Evolutionary conservation across 2,113 vertebrate genomes (phyloP).

Genomic region (Typhlomys cinereus): DNA sequence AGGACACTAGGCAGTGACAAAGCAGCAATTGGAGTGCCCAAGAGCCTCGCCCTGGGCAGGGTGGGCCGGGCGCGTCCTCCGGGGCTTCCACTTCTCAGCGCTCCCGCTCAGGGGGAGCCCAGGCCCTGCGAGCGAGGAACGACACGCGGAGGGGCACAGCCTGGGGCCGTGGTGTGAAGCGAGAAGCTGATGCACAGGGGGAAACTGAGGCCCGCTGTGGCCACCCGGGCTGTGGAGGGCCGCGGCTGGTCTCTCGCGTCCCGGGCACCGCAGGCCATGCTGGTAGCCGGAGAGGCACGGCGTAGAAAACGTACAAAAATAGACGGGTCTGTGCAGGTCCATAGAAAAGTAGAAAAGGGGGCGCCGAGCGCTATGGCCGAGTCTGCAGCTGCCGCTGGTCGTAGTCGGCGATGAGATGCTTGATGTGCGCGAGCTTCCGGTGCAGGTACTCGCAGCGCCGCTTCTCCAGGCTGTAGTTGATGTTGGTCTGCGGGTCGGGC

Average conservation of each 20-base stretch:
- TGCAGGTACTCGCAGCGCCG: constrained; percentile 99
- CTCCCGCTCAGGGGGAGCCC: constrained; percentile 15
- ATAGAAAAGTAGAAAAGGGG: constrained; percentile 83
- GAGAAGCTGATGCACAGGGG: neutral
- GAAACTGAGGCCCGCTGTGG: neutral
- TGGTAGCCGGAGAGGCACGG: constrained; percentile 77
- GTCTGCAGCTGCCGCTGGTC: constrained; percentile 95
- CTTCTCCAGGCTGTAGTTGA: constrained; percentile 98
- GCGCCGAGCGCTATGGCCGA: constrained; percentile 82
- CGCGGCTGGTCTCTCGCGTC: neutral
- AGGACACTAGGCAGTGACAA: constrained; percentile 68
- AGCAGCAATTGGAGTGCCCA: constrained; percentile 69
- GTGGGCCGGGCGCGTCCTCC: neutral
- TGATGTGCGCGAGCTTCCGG: constrained; percentile 99
- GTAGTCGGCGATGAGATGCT: constrained; percentile 96
- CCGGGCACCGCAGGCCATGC: constrained; percentile 72
- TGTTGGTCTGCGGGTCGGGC: constrained; percentile 96
- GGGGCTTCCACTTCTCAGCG: constrained; percentile 58
- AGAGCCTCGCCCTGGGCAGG: neutral
- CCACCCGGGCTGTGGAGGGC: too few relatives aligned
- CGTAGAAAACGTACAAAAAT: constrained; percentile 85
- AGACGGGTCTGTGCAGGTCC: constrained; percentile 78
- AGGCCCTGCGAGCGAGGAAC: neutral
- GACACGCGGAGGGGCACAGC: neutral
- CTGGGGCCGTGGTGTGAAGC: neutral